These are phyloP conservation scores for Melanchra persicariae DNA, from an alignment of 2,888 invertebrate species.

Conservation along the genomic window DNA sequence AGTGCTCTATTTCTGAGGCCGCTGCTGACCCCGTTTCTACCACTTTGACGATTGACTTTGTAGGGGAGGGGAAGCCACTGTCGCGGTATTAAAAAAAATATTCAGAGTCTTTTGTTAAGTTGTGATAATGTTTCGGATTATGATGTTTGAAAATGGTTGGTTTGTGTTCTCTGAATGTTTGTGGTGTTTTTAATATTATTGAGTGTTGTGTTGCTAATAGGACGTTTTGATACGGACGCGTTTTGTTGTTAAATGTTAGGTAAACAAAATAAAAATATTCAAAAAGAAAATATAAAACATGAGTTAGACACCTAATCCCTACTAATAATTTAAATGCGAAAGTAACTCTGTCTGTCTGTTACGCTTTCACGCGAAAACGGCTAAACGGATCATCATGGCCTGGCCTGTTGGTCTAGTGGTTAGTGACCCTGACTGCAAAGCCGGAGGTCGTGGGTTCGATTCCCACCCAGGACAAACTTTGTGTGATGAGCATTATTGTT, in stretches of 20 bases:
- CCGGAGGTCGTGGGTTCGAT: too few relatives aligned
- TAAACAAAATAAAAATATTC: not conserved
- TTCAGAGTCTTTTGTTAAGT: conserved; percentile 37
- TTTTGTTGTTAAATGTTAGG: not conserved
- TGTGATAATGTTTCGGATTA: conserved; percentile 36
- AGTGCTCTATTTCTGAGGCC: conserved; percentile 72
- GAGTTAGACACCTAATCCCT: too few relatives aligned
- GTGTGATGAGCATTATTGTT: too few relatives aligned
- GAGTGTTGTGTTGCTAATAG: not conserved
- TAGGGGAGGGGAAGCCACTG: conserved; percentile 51
- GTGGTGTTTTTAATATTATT: not conserved
- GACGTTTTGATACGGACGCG: too few relatives aligned
- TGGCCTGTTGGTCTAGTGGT: too few relatives aligned
- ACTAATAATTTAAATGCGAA: too few relatives aligned
- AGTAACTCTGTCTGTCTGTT: too few relatives aligned
- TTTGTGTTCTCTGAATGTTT: not conserved
- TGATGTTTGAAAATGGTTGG: not conserved
- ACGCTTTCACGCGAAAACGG: too few relatives aligned
- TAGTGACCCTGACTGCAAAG: too few relatives aligned
- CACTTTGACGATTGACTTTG: conserved; percentile 82
- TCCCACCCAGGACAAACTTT: too few relatives aligned
- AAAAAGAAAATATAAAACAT: too few relatives aligned
- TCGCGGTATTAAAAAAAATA: conserved; percentile 58
- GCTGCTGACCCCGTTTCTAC: conserved; percentile 74
- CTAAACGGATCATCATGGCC: too few relatives aligned